These are phyloP conservation scores for Drosophila pegasa DNA, from an alignment of 2,888 invertebrate species.

Conservation along the genomic window DNA sequence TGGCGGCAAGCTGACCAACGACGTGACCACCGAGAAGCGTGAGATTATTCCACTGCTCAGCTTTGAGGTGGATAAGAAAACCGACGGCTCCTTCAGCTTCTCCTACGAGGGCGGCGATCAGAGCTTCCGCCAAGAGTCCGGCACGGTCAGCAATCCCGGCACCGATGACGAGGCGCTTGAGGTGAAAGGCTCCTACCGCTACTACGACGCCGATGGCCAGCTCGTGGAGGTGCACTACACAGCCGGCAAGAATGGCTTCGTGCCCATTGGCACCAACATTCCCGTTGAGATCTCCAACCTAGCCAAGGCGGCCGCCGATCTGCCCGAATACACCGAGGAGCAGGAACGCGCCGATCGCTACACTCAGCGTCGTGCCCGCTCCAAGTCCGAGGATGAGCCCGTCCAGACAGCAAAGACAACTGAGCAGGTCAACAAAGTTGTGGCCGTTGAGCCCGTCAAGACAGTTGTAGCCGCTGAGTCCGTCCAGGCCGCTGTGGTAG, in stretches of 20 bases:
- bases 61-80: slow-evolving; percentile 68
- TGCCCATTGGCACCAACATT: slow-evolving; percentile 82
- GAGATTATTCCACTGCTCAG: slow-evolving; percentile 70
- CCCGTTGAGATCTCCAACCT: slow-evolving; percentile 72
- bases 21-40: slow-evolving; percentile 62
- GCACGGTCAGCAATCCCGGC: slow-evolving; percentile 68
- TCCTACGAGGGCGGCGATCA: slow-evolving; percentile 81
- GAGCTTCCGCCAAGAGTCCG: slow-evolving; percentile 74
- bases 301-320: slow-evolving; percentile 80
- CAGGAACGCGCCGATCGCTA: slow-evolving; percentile 45
- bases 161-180: slow-evolving; percentile 81
- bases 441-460: not conserved
- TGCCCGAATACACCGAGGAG: slow-evolving; percentile 63
- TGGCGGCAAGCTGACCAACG: slow-evolving; percentile 32
- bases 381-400: slow-evolving; percentile 38
- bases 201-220: slow-evolving; percentile 81
- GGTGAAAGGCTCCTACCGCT: slow-evolving; percentile 82
- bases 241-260: slow-evolving; percentile 83
- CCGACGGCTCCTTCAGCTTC: slow-evolving; percentile 82
- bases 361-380: slow-evolving; percentile 57
- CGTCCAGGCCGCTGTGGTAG: not conserved
- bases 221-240: slow-evolving; percentile 82
- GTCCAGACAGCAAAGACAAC: not conserved
- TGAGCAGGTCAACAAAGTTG: not conserved
- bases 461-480: not conserved